These are phyloP conservation scores for sheep (Ovis aries) DNA, from an alignment of 2,113 vertebrate genomes.

Conservation along the genomic window DNA sequence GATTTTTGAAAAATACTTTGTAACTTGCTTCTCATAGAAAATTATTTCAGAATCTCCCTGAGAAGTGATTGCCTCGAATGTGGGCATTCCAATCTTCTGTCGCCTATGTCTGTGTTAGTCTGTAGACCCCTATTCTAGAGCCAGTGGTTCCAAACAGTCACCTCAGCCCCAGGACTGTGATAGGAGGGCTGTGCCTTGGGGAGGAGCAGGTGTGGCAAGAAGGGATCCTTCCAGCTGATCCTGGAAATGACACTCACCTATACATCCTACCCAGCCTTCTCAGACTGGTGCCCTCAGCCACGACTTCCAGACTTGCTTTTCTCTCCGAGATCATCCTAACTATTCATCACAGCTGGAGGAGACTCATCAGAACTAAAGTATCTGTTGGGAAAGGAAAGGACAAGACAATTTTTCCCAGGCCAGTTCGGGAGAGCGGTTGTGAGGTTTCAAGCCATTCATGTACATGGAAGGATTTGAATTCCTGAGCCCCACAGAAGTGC, in stretches of 20 bases:
- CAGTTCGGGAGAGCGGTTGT: neutral
- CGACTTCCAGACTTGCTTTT: neutral
- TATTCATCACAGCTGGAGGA: neutral
- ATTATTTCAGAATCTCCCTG: constrained; percentile 59
- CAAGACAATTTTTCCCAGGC: neutral
- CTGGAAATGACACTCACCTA: neutral
- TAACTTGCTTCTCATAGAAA: constrained; percentile 70
- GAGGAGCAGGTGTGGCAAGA: neutral
- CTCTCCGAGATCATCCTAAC: neutral
- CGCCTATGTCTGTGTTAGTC: neutral
- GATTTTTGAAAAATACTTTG: constrained; percentile 76
- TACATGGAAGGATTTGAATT: neutral
- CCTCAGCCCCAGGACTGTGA: neutral
- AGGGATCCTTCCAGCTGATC: neutral
- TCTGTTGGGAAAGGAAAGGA: neutral
- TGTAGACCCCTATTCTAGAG: no score
- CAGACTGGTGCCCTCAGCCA: neutral
- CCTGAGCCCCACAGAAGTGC: neutral
- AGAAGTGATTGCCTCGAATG: constrained; percentile 63
- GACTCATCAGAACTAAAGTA: neutral
- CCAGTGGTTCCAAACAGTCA: neutral
- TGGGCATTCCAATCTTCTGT: constrained; percentile 56
- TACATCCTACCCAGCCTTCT: neutral
- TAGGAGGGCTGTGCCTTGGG: neutral
- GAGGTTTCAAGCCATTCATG: neutral